Percentiles rank a stretch among this genome's conserved stretches.
Conservation (phyloP, 30 jellyfish, hydroid and myxozoan species). For the Haliclystus octoradiatus region DNA sequence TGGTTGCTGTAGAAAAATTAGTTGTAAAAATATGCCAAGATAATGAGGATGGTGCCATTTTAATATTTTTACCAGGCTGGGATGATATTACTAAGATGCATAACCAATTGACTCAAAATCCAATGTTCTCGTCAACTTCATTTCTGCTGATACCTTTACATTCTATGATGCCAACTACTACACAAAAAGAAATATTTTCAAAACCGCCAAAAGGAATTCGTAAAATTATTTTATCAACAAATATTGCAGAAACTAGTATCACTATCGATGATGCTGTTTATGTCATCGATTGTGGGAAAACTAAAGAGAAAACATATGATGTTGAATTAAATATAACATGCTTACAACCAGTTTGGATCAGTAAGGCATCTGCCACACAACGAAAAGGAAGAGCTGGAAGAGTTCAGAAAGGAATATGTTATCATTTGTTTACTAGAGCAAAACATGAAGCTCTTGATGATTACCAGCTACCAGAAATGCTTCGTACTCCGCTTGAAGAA, state of each 20-base stretch:
- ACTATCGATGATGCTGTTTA: constrained; percentile 73
- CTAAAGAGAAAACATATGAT: constrained; percentile 72
- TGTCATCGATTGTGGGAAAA: constrained; percentile 69
- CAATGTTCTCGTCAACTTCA: constrained; percentile 42
- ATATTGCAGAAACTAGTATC: constrained; percentile 88
- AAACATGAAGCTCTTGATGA: constrained; percentile 40
- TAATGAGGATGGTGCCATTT: constrained; percentile 58
- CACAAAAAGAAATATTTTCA: constrained; percentile 69
- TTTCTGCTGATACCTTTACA: constrained; percentile 64
- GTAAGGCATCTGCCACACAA: constrained; percentile 82
- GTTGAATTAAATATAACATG: constrained; percentile 53
- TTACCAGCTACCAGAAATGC: constrained; percentile 61
- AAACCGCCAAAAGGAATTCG: constrained; percentile 76
- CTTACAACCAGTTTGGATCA: constrained; percentile 52
- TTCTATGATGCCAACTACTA: constrained; percentile 83
- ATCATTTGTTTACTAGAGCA: constrained; percentile 46
- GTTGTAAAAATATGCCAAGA: background rate
- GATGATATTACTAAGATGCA: constrained; percentile 61
- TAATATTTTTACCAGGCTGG: constrained; percentile 85
- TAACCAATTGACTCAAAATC: constrained; percentile 32
- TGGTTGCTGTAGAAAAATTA: background rate
- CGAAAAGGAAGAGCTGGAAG: constrained; percentile 86
- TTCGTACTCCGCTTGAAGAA: constrained; percentile 70
- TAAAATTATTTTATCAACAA: constrained; percentile 68
- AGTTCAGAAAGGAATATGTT: constrained; percentile 74